Evolutionary conservation across 2,888 invertebrate genomes (phyloP).

Genomic region (Hirtodrosophila duncani): DNA sequence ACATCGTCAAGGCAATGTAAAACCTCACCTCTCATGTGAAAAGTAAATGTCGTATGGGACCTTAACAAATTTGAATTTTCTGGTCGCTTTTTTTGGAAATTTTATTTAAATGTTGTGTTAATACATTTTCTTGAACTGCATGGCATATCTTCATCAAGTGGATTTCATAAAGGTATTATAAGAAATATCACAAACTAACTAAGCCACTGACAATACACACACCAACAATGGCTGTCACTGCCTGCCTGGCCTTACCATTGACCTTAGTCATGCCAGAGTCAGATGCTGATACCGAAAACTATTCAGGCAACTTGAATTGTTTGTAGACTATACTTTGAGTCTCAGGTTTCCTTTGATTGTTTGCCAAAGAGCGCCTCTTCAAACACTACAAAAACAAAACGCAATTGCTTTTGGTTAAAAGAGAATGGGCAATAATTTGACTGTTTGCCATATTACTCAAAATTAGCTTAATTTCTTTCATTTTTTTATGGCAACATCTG

Average conservation of each 20-base stretch:
- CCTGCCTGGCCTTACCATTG: slow-evolving; percentile 43
- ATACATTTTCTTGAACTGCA: no score
- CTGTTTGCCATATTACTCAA: slow-evolving; percentile 7
- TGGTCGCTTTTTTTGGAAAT: no score
- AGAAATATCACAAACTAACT: no score
- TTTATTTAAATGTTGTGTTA: no score
- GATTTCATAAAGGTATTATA: no score
- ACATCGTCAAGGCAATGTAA: no score
- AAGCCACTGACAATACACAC: no score
- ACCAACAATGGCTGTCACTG: not conserved
- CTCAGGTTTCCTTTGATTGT: slow-evolving; percentile 28
- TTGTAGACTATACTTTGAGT: slow-evolving; percentile 26
- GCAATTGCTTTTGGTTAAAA: slow-evolving; percentile 15
- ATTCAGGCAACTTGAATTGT: slow-evolving; percentile 33
- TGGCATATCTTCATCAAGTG: no score
- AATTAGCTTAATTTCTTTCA: slow-evolving; percentile 41
- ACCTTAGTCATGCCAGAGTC: slow-evolving; percentile 58
- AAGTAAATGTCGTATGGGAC: no score
- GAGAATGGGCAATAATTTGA: slow-evolving; percentile 32
- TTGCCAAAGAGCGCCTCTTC: slow-evolving; percentile 15
- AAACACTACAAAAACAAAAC: not conserved
- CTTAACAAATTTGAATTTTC: no score
- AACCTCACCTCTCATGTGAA: no score
- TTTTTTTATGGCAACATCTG: slow-evolving; percentile 24
- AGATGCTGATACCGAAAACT: slow-evolving; percentile 29